Percentiles rank a stretch among this genome's conserved stretches.
phyloP scores from a whole-genome alignment of 2,797 vertebrate genomes.

The Micropoecilia bifurca region DNA sequence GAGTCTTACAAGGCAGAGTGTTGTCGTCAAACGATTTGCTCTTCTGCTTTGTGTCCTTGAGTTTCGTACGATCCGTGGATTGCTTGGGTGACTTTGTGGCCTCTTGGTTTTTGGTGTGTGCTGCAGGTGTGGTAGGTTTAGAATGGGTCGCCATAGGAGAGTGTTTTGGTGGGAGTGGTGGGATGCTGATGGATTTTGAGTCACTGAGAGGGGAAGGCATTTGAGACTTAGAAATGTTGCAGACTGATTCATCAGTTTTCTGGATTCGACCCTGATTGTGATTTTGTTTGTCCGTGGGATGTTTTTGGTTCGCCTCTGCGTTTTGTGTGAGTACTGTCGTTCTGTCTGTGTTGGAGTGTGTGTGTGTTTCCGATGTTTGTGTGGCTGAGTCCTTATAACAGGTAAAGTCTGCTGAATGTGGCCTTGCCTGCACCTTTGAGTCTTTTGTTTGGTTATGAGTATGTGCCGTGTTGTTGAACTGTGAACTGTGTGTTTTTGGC shows the following conservation, averaged over 20 bases:
- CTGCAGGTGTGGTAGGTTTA: constrained; percentile 45
- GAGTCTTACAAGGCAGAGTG: constrained; percentile 70
- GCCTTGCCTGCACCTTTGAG: constrained; percentile 57
- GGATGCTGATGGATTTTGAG: constrained; percentile 34
- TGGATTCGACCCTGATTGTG: constrained; percentile 23
- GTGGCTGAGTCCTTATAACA: constrained; percentile 66
- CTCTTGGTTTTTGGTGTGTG: constrained; percentile 53
- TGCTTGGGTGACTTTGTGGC: constrained; percentile 20
- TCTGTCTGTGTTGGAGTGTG: constrained; percentile 25
- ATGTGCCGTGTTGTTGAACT: constrained; percentile 47
- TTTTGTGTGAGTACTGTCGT: constrained; percentile 30
- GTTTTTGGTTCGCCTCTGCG: constrained; percentile 26
- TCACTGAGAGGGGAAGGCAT: constrained; percentile 35
- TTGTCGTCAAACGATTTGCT: constrained; percentile 60
- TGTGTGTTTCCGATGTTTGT: constrained; percentile 62
- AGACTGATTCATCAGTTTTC: constrained; percentile 30
- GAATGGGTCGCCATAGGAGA: constrained; percentile 34
- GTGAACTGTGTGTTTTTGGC: constrained; percentile 72
- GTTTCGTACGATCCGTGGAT: constrained; percentile 44
- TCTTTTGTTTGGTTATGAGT: constrained; percentile 54
- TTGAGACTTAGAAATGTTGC: constrained; percentile 33
- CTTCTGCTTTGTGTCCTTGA: constrained; percentile 64
- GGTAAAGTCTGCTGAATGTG: constrained; percentile 66
- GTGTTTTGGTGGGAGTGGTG: constrained; percentile 56
- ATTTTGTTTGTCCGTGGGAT: constrained; percentile 42